Evolutionary conservation across 2,113 vertebrate genomes (phyloP), one percentile per base, ranked within the genome.

Genomic region (Drymodes brunneopygia): DNA sequence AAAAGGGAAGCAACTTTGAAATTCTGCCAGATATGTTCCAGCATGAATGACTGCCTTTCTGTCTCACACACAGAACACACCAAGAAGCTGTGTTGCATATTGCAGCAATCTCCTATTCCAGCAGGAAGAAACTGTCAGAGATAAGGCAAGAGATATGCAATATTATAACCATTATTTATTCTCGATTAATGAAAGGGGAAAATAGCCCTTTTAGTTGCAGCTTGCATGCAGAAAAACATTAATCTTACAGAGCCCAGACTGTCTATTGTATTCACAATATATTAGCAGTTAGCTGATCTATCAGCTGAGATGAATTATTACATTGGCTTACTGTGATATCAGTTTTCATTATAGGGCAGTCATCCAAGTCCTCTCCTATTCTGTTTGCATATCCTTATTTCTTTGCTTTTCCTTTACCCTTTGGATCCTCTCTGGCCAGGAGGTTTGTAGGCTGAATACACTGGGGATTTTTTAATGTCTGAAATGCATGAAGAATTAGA

Each of bases 81-180:
- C 66, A 65, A 90, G 72, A 79, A 88, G n/a, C 79, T 81, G 29
- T 81, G 71, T 12, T 86, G 51, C 74, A 80, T 25, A 16, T 44
- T 87, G 82, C 72, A 86, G 35, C 80, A 81, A 70, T 48, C 69
- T 87, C 65, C 47, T 88, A 44, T 86, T 94, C 90, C 88, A 93
- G 65, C 77, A 84, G 0, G 8, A 92, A 89, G 57, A 79, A 90
- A 48, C 54, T 93, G 88, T 75, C 81, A 91, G 65, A 97, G 88
- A 96, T 93, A 96, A 96, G 73, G 69, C 71, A 91, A 93, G 73
- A 93, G 85, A 95, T 94, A 93, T 33, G 48, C 56, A 87, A 91
- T 87, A 94, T 87, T 91, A 87, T 91, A 93, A 79, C 83, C 78
- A 95, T 93, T 89, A 94, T 96, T 97, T 96, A 92, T 91, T 87